Evolutionary conservation across 2,888 invertebrate species (phyloP), one percentile per base, ranked within the genome.

Genomic region (Campoplex capitator): DNA sequence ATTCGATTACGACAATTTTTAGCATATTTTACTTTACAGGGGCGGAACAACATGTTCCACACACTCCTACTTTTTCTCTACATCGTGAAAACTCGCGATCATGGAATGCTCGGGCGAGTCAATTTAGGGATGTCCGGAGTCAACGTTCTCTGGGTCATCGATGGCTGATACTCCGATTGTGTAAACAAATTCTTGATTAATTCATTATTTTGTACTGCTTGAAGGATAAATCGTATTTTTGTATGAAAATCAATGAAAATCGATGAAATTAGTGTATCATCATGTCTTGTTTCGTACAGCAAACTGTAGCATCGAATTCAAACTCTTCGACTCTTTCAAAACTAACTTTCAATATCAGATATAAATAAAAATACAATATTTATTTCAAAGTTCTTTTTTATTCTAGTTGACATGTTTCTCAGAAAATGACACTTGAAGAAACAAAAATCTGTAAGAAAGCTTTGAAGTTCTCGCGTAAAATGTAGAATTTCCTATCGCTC

Each of bases 31-130:
- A 11, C 9, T 38, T 95, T 95, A 88, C 93, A 96, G 96, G 98
- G 98, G 77, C 96, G 98, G 91, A 98, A 98, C 95, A 98, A 98
- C 95, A 95, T 98, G 92, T 97, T 98, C 93, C 98, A 98, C 94
- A 97, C 98, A 76, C 95, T 98, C 88, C 95, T 98, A 91, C 96
- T 98, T 91, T 97, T 98, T 94, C 94, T 98, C 62, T 96, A 97
- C 92, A 96, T 96, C 91, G 97, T 98, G 88, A 97, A 97, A 90
- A 96, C 95, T 88, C 96, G 96, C 90, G 96, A 97, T 91, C 96
- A 97, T 89, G 97, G 97, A 28, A 96, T 97, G 95, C 94, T 98
- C 65, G 97, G 97, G 93, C 96, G 97, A 91, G 97, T 97, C 71
- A 97, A 97, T 94, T 95, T 98, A 73, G 97, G 97, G 70, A 95